Evolutionary conservation across 2,888 invertebrate genomes (phyloP).

Genomic region (Congeria kusceri): DNA sequence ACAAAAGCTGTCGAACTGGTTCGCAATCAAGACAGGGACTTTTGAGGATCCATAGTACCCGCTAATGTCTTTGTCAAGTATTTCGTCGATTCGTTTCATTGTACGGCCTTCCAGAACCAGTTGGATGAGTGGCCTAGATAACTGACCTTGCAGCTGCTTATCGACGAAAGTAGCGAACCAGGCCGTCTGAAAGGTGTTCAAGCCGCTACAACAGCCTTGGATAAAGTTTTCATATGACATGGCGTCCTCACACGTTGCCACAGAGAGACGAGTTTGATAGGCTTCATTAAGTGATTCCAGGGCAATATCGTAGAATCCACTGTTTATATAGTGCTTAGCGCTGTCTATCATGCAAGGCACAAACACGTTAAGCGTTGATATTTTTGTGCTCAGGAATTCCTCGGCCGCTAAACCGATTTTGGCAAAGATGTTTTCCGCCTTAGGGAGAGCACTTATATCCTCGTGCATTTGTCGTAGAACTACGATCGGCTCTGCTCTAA

Average conservation of each 20-base stretch:
- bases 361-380: slow-evolving; percentile 47
- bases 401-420: slow-evolving; percentile 46
- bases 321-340: slow-evolving; percentile 42
- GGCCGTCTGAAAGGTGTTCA: slow-evolving; percentile 31
- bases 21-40: slow-evolving; percentile 44
- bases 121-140: slow-evolving; percentile 45
- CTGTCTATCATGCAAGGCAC: slow-evolving; percentile 56
- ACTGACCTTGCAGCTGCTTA: slow-evolving; percentile 57
- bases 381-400: slow-evolving; percentile 40
- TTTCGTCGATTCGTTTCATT: slow-evolving; percentile 45
- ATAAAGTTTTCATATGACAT: slow-evolving; percentile 59
- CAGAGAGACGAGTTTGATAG: slow-evolving; percentile 61
- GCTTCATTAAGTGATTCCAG: slow-evolving; percentile 56
- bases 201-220: slow-evolving; percentile 43
- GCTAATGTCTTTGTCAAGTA: slow-evolving; percentile 43
- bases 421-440: slow-evolving; percentile 16
- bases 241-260: slow-evolving; percentile 65
- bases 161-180: slow-evolving; percentile 66
- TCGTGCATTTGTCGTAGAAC: slow-evolving; percentile 43
- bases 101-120: slow-evolving; percentile 42
- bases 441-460: not conserved
- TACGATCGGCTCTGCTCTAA: slow-evolving; percentile 41
- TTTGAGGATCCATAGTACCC: slow-evolving; percentile 45
- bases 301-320: slow-evolving; percentile 37
- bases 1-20: slow-evolving; percentile 42